These are phyloP conservation scores for Drosophila tanythrix DNA, from an alignment of 2,888 invertebrate genomes.

Conservation along the genomic window DNA sequence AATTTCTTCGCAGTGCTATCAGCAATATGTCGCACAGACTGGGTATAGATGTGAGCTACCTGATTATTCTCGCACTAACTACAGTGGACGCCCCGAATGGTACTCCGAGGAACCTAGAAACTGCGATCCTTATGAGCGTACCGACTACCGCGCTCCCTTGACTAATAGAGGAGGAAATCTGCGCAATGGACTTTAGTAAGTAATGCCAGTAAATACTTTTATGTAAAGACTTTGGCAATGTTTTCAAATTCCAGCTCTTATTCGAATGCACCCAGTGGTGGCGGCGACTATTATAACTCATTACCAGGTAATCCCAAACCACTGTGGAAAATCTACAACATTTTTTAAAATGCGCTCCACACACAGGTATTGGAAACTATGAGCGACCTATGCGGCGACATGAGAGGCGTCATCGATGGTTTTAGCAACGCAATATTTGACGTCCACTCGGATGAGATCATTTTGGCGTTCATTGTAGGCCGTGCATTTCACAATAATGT, in stretches of 20 bases:
- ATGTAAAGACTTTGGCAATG: neutral
- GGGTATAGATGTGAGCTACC: slow-evolving; percentile 22
- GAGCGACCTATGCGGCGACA: neutral
- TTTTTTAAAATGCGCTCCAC: neutral
- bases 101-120: slow-evolving; percentile 8
- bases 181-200: slow-evolving; percentile 19
- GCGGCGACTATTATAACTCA: slow-evolving; percentile 14
- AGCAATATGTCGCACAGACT: slow-evolving; percentile 28
- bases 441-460: neutral
- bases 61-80: neutral
- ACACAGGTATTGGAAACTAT: slow-evolving; percentile 9
- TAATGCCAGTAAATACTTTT: neutral
- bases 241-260: neutral
- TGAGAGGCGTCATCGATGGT: slow-evolving; percentile 13
- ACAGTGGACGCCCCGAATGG: slow-evolving; percentile 9
- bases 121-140: slow-evolving; percentile 1
- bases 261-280: neutral
- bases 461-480: too few species aligned
- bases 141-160: neutral
- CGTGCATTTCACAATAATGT: neutral
- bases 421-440: neutral
- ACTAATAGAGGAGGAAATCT: neutral
- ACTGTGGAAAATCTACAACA: neutral
- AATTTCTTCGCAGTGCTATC: slow-evolving; percentile 18
- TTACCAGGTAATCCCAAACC: slow-evolving; percentile 8